These are phyloP conservation scores for Homarus americanus DNA, from an alignment of 1,140 invertebrate genomes.

Conservation along the genomic window DNA sequence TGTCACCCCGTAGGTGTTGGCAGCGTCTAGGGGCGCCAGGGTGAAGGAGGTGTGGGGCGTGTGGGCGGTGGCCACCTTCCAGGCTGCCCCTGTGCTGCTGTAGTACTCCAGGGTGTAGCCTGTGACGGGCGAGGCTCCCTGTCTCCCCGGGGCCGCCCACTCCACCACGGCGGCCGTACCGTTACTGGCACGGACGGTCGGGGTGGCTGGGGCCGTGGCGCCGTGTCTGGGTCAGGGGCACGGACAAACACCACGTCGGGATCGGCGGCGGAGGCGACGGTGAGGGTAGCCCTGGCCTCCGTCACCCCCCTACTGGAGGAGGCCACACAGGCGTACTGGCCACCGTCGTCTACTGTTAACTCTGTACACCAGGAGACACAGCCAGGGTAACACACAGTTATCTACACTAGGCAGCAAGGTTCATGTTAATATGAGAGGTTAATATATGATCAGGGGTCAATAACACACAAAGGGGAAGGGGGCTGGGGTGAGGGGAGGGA, in stretches of 20 bases:
- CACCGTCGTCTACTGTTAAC: slow-evolving; percentile 41
- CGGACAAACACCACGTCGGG: slow-evolving; percentile 17
- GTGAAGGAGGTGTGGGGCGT: slow-evolving; percentile 39
- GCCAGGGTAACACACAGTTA: neutral
- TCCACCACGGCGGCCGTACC: slow-evolving; percentile 62
- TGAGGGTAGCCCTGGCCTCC: slow-evolving; percentile 41
- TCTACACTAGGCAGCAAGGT: too few species aligned
- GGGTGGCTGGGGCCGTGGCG: slow-evolving; percentile 66
- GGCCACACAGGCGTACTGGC: slow-evolving; percentile 64
- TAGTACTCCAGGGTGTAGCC: slow-evolving; percentile 71
- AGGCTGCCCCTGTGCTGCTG: slow-evolving; percentile 63
- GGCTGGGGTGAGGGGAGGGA: neutral
- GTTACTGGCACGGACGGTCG: slow-evolving; percentile 56
- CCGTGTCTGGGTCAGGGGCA: slow-evolving; percentile 58
- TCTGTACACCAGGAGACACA: slow-evolving; percentile 42
- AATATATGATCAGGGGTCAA: too few species aligned
- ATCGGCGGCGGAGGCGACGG: slow-evolving; percentile 5
- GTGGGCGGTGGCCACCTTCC: slow-evolving; percentile 42
- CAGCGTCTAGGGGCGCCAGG: slow-evolving; percentile 57
- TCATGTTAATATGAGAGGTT: too few species aligned
- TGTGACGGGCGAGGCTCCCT: slow-evolving; percentile 64
- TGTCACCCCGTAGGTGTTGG: slow-evolving; percentile 67
- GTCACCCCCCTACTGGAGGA: slow-evolving; percentile 65
- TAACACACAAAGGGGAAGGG: too few species aligned
- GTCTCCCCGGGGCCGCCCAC: slow-evolving; percentile 52